These are phyloP conservation scores for Pachyramphus minor DNA, from an alignment of 2,113 vertebrate genomes.

Conservation along the genomic window DNA sequence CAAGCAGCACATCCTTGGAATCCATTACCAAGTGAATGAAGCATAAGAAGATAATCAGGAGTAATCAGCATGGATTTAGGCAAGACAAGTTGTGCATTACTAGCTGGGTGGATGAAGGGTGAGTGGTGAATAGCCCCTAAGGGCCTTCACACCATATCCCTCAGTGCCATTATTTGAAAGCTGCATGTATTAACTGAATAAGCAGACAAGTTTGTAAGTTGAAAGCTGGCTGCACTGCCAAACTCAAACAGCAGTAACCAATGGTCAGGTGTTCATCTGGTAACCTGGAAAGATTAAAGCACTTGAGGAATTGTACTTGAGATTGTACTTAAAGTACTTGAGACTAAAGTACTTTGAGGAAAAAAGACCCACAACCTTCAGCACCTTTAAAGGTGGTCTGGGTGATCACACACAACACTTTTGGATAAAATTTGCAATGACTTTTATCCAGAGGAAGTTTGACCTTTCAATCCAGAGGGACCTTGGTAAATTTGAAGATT, in stretches of 20 bases:
- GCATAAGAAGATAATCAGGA: not conserved
- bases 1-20: accelerated
- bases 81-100: not conserved
- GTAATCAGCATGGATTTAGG: not conserved
- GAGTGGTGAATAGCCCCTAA: not conserved
- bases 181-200: not conserved
- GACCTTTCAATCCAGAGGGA: not conserved
- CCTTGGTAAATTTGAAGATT: not conserved
- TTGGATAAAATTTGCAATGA: not conserved
- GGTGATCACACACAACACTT: not conserved
- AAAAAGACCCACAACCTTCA: not conserved
- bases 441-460: not conserved
- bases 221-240: not conserved
- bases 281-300: not conserved
- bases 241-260: not conserved
- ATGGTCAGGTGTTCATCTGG: not conserved
- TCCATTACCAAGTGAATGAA: not conserved
- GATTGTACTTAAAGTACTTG: too few species aligned
- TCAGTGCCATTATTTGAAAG: not conserved
- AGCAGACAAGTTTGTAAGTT: not conserved
- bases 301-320: not conserved
- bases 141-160: not conserved
- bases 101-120: not conserved
- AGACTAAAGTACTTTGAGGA: too few species aligned
- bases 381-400: not conserved